Base-by-base conservation (phyloP, 30 jellyfish, hydroid and myxozoan genomes). In the Pelagia noctiluca region DNA sequence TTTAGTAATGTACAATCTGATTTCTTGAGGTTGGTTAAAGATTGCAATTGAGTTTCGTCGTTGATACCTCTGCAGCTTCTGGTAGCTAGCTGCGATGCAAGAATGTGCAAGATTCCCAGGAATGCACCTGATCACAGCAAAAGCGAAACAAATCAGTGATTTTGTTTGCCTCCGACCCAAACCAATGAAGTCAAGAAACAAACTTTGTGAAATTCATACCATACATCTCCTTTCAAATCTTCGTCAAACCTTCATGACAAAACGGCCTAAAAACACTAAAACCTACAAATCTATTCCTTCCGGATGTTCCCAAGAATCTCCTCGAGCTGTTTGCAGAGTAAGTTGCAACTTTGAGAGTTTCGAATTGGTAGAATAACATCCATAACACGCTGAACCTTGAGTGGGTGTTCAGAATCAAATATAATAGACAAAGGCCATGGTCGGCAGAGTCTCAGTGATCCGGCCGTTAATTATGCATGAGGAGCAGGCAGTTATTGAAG, bases 401-500 rank as follows among this genome's bases (percentile, higher is more conserved):
- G 54, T 69, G 92, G 86, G 48, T 82, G 92, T 86, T 36, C 86
- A 70, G 75, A 82, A 75, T 60, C 84, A 70, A 71, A 80, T 71
- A 75, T 69, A 82, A 42, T 50, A 65, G 90, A 76, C 90, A 86
- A 86, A 86, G 85, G 80, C 79, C 35, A 65, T 86, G 96, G 89
- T 74, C 77, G 81, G 73, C 32, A 77, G 85, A 49, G 46, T 64
- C 71, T 76, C 89, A 67, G 75, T 86, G 96, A 66, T 86, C 96
- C 75, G 80, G 68, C n/a, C 7, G 26, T 86, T 47, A 86, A 86
- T 86, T 74, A 86, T 86, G 82, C 87, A 86, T 76, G 49, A 86
- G 86, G 46, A 46, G 80, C 86, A 75, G 77, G 86, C 96, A 76
- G 74, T 75, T 76, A 86, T 67, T 76, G 96, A 86, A 86, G 96